Conservation (phyloP, 2,888 invertebrate species). For the Drosophila fungiperda region DNA sequence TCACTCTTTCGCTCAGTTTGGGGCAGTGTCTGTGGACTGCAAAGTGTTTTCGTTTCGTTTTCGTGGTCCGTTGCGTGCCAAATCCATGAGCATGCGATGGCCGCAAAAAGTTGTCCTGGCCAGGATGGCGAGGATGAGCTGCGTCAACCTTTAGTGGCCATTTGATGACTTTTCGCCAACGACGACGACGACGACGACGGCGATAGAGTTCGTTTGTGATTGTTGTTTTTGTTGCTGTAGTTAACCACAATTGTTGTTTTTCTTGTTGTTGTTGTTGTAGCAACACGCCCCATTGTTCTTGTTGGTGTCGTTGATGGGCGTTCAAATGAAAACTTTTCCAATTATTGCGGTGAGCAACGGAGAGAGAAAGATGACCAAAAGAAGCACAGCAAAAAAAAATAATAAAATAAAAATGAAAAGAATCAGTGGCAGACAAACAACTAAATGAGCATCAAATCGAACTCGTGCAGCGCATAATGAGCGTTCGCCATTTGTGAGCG, state of each 20-base stretch:
- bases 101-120: slow-evolving; percentile 75
- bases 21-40: slow-evolving; percentile 18
- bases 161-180: slow-evolving; percentile 76
- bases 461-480: slow-evolving; percentile 79
- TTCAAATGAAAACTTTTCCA: slow-evolving; percentile 84
- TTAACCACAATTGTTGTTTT: slow-evolving; percentile 59
- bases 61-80: slow-evolving; percentile 79
- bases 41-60: slow-evolving; percentile 71
- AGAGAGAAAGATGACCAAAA: slow-evolving; percentile 35
- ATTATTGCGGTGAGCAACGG: slow-evolving; percentile 78
- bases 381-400: slow-evolving; percentile 21
- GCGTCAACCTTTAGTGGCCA: slow-evolving; percentile 80
- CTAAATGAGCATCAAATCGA: slow-evolving; percentile 81
- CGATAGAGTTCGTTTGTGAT: slow-evolving; percentile 34
- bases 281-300: slow-evolving; percentile 75
- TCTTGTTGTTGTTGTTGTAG: slow-evolving; percentile 55
- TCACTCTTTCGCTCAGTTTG: slow-evolving; percentile 3
- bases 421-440: slow-evolving; percentile 77
- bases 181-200: slow-evolving; percentile 18
- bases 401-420: slow-evolving; percentile 34
- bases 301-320: slow-evolving; percentile 81
- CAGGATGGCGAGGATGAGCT: slow-evolving; percentile 57
- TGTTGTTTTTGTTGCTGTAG: slow-evolving; percentile 15
- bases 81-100: slow-evolving; percentile 74
- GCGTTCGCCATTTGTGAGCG: slow-evolving; percentile 33